Evolutionary conservation across 2,888 invertebrate genomes (phyloP).

Genomic region (Microplitis manilae): DNA sequence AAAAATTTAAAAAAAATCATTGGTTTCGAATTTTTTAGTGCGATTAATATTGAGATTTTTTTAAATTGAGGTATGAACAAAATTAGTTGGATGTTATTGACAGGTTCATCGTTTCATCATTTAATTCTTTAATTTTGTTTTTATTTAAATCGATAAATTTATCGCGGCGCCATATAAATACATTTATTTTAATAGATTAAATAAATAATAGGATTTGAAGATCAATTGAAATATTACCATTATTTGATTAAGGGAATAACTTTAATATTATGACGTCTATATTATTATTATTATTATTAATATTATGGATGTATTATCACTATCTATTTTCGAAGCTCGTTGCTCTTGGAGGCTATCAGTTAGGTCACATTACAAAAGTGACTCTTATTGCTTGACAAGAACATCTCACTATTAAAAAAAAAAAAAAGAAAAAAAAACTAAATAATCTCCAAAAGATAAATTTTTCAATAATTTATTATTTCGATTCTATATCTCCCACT

Average conservation of each 20-base stretch:
- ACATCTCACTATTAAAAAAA: background rate
- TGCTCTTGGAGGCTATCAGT: conserved; percentile 39
- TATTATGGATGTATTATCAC: background rate
- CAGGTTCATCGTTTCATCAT: too few species aligned
- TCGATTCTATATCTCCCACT: conserved; percentile 2
- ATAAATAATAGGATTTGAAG: background rate
- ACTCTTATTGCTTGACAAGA: conserved; percentile 15
- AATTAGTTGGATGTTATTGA: too few species aligned
- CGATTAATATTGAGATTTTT: too few species aligned
- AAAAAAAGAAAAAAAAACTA: background rate
- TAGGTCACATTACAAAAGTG: conserved; percentile 16
- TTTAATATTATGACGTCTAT: background rate
- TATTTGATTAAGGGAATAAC: background rate
- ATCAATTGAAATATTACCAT: background rate
- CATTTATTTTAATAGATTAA: background rate
- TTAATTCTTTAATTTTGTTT: too few species aligned
- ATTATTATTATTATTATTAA: background rate
- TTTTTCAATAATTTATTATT: conserved; percentile 32
- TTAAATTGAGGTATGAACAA: too few species aligned
- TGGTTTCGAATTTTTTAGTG: too few species aligned
- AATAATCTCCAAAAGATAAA: conserved; percentile 22
- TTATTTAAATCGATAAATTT: too few species aligned
- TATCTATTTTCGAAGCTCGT: conserved; percentile 35
- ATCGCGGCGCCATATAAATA: background rate
- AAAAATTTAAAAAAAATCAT: too few species aligned